Base-by-base conservation (phyloP, 2,888 invertebrate species). In the Lymantria dispar region DNA sequence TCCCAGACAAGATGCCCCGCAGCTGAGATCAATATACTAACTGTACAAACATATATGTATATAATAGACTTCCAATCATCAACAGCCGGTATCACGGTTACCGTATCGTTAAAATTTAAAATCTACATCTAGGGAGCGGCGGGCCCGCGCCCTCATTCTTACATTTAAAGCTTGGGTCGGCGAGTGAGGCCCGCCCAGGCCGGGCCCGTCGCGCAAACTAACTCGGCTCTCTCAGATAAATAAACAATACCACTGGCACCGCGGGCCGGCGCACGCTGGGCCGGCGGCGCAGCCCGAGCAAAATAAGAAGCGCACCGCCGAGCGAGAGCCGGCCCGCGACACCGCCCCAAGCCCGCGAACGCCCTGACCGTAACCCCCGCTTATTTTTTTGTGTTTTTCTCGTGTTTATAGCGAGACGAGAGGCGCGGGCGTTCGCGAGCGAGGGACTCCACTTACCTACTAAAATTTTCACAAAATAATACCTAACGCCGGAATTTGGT, bases 391-490 rank as follows among this genome's bases (percentile, higher is more conserved):
- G 80, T 74, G 82, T 84, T 85, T 76, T 87, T 85, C 74, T 80
- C 79, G 40, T 75, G 64, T 86, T 87, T 87, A 83, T 58, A 59
- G 65, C 60, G 57, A 58, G 62, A 56, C 60, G 58, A 60, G 56
- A 64, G 67, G 56, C 61, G 70, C 62, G 68, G 73, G 65, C 72
- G 67, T 61, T 58, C 60, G 57, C 62, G 60, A 54, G 52, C 58
- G 58, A 66, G 64, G 67, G 73, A 72, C 78, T 76, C 72, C 76
- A 76, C 90, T 88, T 90, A 89, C 58, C 84, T 86, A 89, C 89
- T 89, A 90, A 87, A 89, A 88, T 89, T 90, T 89, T 87, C 87
- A 83, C 86, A 89, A 89, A 90, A 89, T 90, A 90, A 90, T 90
- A 90, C 87, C 90, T 88, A 87, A 87, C 87, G 87, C 87, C 87